Conservation (phyloP, 2,797 vertebrate species). For the Phalanger gymnotis region DNA sequence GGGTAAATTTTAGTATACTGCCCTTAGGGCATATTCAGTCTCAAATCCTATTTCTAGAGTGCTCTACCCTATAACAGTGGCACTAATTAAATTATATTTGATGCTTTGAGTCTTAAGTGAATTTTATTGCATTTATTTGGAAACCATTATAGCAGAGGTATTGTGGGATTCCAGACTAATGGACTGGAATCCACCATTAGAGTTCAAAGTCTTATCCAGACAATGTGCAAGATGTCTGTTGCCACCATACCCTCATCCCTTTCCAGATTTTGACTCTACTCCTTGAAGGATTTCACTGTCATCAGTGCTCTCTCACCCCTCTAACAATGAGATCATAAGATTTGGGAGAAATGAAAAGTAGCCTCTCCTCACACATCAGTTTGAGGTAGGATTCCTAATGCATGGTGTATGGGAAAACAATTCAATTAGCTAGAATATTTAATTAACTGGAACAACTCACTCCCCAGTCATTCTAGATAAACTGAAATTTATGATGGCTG, state of each 20-base stretch:
- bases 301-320: background rate
- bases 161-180: background rate
- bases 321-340: background rate
- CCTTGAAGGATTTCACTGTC: background rate
- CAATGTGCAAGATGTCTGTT: background rate
- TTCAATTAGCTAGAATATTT: background rate
- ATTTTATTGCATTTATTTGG: conserved; percentile 42
- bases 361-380: background rate
- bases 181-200: background rate
- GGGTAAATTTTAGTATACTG: background rate
- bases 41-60: conserved; percentile 26
- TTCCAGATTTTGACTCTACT: background rate
- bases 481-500: conserved; percentile 39
- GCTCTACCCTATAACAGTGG: conserved; percentile 2
- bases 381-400: background rate
- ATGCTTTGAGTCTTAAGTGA: conserved; percentile 24
- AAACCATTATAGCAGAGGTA: background rate
- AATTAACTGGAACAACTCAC: background rate
- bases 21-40: background rate
- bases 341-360: background rate
- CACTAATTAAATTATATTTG: conserved; percentile 20
- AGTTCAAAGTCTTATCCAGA: background rate
- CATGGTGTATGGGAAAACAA: background rate
- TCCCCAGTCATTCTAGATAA: conserved; percentile 41
- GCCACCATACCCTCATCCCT: background rate